Percentiles rank a stretch among this genome's conserved stretches.
These are phyloP conservation scores for Arremon aurantiirostris DNA, from an alignment of 2,797 vertebrate genomes.

Conservation along the genomic window DNA sequence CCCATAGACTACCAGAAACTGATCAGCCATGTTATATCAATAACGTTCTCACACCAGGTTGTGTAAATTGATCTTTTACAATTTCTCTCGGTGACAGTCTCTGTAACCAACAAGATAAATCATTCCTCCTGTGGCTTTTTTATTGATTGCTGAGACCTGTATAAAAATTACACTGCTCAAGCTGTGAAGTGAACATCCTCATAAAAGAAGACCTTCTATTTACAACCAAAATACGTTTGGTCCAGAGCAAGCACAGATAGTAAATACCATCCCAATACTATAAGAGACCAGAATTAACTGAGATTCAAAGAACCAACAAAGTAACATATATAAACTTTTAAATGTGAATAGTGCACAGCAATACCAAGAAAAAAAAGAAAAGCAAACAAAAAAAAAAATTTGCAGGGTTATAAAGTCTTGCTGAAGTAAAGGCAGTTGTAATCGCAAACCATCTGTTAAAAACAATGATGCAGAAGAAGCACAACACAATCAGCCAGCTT, in stretches of 20 bases:
- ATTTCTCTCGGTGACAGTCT: constrained; percentile 89
- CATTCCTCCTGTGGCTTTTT: constrained; percentile 85
- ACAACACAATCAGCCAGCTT: background rate
- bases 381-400: background rate
- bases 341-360: background rate
- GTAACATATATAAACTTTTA: constrained; percentile 28
- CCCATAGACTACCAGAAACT: constrained; percentile 74
- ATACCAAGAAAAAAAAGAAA: background rate
- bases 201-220: constrained; percentile 82
- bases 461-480: constrained; percentile 32
- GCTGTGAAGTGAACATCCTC: constrained; percentile 81
- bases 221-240: constrained; percentile 77
- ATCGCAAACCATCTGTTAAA: constrained; percentile 56
- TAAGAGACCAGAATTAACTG: constrained; percentile 55
- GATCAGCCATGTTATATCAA: constrained; percentile 86
- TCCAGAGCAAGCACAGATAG: constrained; percentile 72
- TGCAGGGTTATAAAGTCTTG: constrained; percentile 25
- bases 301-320: constrained; percentile 45
- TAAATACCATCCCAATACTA: constrained; percentile 48
- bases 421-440: constrained; percentile 27
- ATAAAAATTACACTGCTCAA: constrained; percentile 83
- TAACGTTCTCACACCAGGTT: constrained; percentile 85
- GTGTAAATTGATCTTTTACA: constrained; percentile 96
- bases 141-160: constrained; percentile 86
- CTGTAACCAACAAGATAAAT: constrained; percentile 90